Percentiles rank a stretch among this genome's conserved stretches.
Conservation (phyloP, 64 coral and sea anemone genomes). For the Montipora foliosa region DNA sequence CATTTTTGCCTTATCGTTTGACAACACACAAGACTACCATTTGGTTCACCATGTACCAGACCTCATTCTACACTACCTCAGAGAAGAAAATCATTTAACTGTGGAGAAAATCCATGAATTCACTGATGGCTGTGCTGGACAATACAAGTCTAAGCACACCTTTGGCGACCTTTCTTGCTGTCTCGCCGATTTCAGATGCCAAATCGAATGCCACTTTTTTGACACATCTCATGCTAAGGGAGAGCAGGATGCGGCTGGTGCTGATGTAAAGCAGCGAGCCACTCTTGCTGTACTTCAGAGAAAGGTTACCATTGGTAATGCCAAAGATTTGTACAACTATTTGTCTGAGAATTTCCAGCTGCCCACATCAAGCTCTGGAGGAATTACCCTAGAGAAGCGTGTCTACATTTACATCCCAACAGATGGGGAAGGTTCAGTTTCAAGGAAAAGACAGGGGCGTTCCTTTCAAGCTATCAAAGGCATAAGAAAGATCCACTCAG, state of each 20-base stretch:
- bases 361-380: neutral
- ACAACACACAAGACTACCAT: too few relatives aligned
- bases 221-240: too few relatives aligned
- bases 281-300: too few relatives aligned
- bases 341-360: neutral
- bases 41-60: neutral
- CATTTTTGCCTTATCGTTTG: too few relatives aligned
- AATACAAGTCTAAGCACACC: slow-evolving; percentile 17
- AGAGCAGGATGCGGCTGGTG: too few relatives aligned
- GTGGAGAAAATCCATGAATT: slow-evolving; percentile 44
- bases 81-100: slow-evolving; percentile 2
- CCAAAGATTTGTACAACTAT: neutral
- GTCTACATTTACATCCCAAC: slow-evolving; percentile 34
- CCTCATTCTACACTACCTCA: slow-evolving; percentile 32
- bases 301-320: too few relatives aligned
- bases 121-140: neutral
- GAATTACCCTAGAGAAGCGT: neutral
- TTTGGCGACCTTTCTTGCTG: neutral
- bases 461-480: slow-evolving; percentile 33
- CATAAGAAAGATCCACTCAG: slow-evolving; percentile 27
- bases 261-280: too few relatives aligned
- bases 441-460: neutral
- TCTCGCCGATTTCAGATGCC: neutral
- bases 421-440: slow-evolving; percentile 41
- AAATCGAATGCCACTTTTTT: too few relatives aligned